Evolutionary conservation across 2,113 vertebrate species (phyloP).

Genomic region (Chrysemys picta): DNA sequence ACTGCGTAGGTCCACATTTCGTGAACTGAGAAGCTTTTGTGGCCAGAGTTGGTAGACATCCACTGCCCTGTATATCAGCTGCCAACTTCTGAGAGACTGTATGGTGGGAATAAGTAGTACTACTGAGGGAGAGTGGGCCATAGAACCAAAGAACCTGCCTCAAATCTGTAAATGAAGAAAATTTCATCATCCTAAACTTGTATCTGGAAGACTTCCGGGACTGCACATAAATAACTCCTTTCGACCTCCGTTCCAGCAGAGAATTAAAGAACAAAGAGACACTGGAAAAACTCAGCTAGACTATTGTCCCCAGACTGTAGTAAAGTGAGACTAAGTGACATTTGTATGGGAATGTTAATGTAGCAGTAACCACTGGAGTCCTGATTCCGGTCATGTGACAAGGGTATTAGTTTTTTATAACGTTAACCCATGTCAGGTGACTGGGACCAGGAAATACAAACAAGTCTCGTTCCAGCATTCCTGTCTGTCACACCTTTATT

Average conservation of each 20-base stretch:
- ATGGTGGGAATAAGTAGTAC: fast-evolving
- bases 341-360: not conserved
- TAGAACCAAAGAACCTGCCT: not conserved
- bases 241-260: not conserved
- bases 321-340: not conserved
- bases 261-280: not conserved
- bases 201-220: not conserved
- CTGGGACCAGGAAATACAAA: not conserved
- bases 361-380: not conserved
- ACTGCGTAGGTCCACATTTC: fast-evolving
- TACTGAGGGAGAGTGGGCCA: not conserved
- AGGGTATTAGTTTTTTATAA: not conserved
- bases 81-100: not conserved
- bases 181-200: not conserved
- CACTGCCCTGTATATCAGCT: not conserved
- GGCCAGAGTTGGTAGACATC: not conserved
- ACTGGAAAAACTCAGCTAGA: not conserved
- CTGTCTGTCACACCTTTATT: not conserved
- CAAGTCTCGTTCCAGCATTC: not conserved
- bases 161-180: fast-evolving
- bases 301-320: fast-evolving
- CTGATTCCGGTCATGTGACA: not conserved
- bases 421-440: not conserved
- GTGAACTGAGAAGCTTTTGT: not conserved
- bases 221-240: not conserved